Base-by-base conservation (phyloP, 2,888 invertebrate species). In the Crepidodera aurea region DNA sequence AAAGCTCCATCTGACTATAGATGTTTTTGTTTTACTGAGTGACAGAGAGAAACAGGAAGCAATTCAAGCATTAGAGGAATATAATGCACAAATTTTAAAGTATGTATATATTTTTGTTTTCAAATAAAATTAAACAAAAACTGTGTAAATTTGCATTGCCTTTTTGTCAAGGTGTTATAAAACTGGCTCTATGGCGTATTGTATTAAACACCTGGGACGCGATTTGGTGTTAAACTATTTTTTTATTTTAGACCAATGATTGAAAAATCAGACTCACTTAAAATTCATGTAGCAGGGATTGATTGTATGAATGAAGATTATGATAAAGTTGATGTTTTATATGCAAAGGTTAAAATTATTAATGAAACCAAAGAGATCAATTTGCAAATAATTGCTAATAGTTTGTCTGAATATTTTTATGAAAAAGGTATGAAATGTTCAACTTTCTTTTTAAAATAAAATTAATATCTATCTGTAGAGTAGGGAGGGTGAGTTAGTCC, bases 281-380 rank as follows among this genome's bases (percentile, higher is more conserved):
- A 81, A 68, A 78, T 93, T n/a, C 80, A 83, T 64, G 71, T 93
- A n/a, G 83, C 85, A 73, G 96, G 95, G 1, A 77, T 96, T 10
- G 91, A 93, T 60, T 92, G 91, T 73, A 94, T 96, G 94, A 94
- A 95, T 77, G 93, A 94, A 77, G 94, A 97, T 79, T 91, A 93
- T 0, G 83, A 85, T 54, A 86, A 89, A 61, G 90, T 91, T 0
- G 82, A 90, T 75, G 88, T 98, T n/a, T 79, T 98, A 1, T 98
- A 92, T 80, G 93, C 88, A 0, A 85, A 87, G 75, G 86, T 93
- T 7, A 71, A 75, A 56, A 71, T 81, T 53, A 68, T 75, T 12
- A 75, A 81, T 63, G 80, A 82, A 66, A 83, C 83, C 56, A 83
- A 77, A 10, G 76, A 84, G n/a, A 78, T 81, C 15, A 76, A 74